These are phyloP conservation scores for Corticium candelabrum DNA, from an alignment of 37 sponge, comb jelly and placozoan genomes.

Conservation along the genomic window DNA sequence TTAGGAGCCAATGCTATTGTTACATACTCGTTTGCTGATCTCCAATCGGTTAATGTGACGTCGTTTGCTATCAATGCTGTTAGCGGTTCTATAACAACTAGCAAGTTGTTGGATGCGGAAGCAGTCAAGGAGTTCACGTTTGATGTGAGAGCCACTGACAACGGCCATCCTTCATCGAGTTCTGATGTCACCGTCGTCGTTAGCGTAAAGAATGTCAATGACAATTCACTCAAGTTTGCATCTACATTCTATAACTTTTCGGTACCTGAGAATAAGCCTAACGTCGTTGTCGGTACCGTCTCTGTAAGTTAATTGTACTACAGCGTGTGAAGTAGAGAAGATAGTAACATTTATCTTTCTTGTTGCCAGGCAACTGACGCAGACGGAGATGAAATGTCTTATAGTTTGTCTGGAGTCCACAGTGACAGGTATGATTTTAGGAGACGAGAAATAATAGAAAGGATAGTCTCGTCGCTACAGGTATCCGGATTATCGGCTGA, in stretches of 20 bases:
- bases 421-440: no score
- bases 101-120: not conserved
- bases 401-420: not conserved
- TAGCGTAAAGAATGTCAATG: not conserved
- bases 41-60: not conserved
- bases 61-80: not conserved
- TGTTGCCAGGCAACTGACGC: slow-evolving; percentile 2
- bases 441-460: no score
- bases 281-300: not conserved
- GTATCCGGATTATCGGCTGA: no score
- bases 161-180: not conserved
- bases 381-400: not conserved
- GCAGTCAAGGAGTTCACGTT: not conserved
- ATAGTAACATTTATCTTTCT: no score
- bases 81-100: not conserved
- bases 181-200: not conserved
- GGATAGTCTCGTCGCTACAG: no score
- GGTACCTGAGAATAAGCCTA: not conserved
- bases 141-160: not conserved
- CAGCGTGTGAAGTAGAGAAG: no score
- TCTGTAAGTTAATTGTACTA: no score
- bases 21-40: not conserved
- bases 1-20: not conserved
- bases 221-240: not conserved
- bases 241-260: not conserved